Percentiles rank a stretch among this genome's conserved stretches.
phyloP scores from a whole-genome alignment of 2,113 vertebrate species.

The Scatophagus argus region DNA sequence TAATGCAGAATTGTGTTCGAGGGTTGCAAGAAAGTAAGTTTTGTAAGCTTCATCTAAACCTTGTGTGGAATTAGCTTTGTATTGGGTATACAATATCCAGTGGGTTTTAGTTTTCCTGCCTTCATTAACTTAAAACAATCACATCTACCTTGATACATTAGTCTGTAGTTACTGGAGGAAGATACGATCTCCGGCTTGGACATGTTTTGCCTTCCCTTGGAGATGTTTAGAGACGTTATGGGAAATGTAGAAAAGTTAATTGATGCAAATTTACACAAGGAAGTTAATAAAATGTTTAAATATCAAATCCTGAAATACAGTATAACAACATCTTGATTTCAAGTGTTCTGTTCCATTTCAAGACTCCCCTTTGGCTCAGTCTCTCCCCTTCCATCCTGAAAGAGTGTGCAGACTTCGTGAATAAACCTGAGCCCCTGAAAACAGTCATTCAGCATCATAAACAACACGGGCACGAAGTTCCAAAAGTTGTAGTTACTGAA shows the following conservation, averaged over 20 bases:
- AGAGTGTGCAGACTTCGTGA: constrained; percentile 51
- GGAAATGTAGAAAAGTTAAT: background rate
- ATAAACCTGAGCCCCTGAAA: constrained; percentile 42
- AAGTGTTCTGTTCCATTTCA: background rate
- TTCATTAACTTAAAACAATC: background rate
- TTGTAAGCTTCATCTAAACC: background rate
- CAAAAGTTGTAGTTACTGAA: constrained; percentile 14
- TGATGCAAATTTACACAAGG: background rate
- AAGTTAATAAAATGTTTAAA: background rate
- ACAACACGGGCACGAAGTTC: constrained; percentile 12
- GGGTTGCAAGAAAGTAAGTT: background rate
- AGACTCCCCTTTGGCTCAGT: constrained; percentile 45
- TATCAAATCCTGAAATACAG: background rate
- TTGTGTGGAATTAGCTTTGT: too few species aligned
- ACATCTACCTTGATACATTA: background rate
- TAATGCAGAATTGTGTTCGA: background rate
- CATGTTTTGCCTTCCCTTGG: background rate
- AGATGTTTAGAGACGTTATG: background rate
- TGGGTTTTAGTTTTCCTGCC: background rate
- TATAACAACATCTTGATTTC: background rate
- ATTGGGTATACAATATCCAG: background rate
- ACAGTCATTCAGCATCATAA: constrained; percentile 57
- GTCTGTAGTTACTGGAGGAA: background rate
- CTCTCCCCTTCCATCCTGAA: constrained; percentile 43
- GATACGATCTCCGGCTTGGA: too few species aligned